Evolutionary conservation across 2,888 invertebrate species (phyloP).

Genomic region (Ormyrus thymus): DNA sequence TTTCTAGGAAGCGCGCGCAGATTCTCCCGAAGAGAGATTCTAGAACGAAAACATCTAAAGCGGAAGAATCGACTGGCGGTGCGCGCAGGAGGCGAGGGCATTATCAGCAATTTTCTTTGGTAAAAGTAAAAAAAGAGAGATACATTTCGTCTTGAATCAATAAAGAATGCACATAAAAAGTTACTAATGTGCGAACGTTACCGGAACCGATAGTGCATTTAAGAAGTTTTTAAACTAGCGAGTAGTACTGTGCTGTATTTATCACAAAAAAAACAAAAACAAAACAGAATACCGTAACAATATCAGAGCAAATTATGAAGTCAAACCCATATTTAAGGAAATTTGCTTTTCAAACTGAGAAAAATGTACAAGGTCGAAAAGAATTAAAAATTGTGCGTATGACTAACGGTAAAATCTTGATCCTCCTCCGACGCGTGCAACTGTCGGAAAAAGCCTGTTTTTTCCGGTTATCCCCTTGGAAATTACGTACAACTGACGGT

Average conservation of each 20-base stretch:
- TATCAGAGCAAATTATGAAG: too few species aligned
- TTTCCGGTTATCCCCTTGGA: background rate
- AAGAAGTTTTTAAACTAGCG: too few species aligned
- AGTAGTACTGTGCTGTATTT: too few species aligned
- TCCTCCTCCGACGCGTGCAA: background rate
- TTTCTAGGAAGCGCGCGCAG: background rate
- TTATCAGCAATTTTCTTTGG: constrained; percentile 3
- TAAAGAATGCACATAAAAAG: too few species aligned
- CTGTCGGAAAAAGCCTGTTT: background rate
- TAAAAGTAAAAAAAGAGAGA: background rate
- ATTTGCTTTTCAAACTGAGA: too few species aligned
- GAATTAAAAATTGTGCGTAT: background rate
- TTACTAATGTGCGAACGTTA: too few species aligned
- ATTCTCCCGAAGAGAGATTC: background rate
- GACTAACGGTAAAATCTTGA: constrained; percentile 4
- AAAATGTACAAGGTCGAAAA: background rate
- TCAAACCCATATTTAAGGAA: too few species aligned
- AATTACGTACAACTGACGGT: background rate
- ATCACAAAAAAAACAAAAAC: too few species aligned
- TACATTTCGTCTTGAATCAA: too few species aligned
- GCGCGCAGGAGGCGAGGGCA: background rate
- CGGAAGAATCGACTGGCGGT: background rate
- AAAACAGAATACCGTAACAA: too few species aligned
- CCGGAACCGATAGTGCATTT: too few species aligned
- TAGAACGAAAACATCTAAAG: constrained; percentile 10